These are phyloP conservation scores for Tamias sibiricus DNA, from an alignment of 2,113 vertebrate genomes.

Conservation along the genomic window DNA sequence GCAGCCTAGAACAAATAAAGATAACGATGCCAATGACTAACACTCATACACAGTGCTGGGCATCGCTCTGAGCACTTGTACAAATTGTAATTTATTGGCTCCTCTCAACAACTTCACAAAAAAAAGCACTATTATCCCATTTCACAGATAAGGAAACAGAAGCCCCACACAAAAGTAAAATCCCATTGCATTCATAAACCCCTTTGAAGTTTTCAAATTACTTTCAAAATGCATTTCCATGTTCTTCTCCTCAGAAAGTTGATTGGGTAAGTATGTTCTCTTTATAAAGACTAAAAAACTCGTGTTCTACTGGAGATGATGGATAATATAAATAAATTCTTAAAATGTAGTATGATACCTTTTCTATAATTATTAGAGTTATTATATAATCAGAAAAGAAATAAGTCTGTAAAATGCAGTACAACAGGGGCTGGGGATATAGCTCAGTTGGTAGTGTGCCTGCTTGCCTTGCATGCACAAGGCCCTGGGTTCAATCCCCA, in stretches of 20 bases:
- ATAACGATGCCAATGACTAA: too few species aligned
- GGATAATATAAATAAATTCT: slow-evolving; percentile 7
- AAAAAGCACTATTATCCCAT: neutral
- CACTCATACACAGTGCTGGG: fast-evolving
- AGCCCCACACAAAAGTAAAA: slow-evolving; percentile 5
- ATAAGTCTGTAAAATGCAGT: neutral
- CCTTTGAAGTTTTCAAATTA: slow-evolving; percentile 8
- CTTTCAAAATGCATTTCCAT: slow-evolving; percentile 6
- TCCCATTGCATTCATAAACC: neutral
- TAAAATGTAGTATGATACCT: slow-evolving; percentile 5
- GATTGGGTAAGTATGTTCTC: slow-evolving; percentile 9
- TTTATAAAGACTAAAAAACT: neutral
- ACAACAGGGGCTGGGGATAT: too few species aligned
- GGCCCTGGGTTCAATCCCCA: too few species aligned
- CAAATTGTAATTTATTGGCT: neutral
- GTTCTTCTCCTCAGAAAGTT: slow-evolving; percentile 19
- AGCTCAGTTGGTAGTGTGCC: too few species aligned
- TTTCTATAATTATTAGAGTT: neutral
- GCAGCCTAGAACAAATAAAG: neutral
- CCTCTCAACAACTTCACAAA: neutral
- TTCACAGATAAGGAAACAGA: neutral
- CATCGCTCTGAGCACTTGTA: neutral
- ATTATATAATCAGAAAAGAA: slow-evolving; percentile 30
- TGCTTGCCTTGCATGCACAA: too few species aligned
- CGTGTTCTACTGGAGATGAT: neutral